Evolutionary conservation across 1,140 invertebrate genomes (phyloP), one percentile per base, ranked within the genome.

Genomic region (Anastatus disparis): DNA sequence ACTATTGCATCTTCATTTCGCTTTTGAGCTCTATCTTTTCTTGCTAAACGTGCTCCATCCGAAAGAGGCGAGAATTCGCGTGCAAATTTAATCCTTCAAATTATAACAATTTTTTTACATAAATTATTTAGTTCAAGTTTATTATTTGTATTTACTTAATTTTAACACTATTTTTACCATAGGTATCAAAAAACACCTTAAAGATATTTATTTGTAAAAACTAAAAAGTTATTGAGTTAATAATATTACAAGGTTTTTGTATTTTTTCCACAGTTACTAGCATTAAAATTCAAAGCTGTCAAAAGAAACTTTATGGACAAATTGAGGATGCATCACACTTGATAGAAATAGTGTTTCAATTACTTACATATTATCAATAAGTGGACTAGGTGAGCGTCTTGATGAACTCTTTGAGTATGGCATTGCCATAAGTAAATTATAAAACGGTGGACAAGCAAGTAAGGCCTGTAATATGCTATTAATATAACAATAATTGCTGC

Each of bases 401-500:
- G 89, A 82, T 2, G 87, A 85, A 69, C 82, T 79, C 76, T 86
- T 82, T 63, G 90, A 88, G 77, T 89, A 87, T 8, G 90, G 89
- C 74, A 94, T 83, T 46, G 91, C 89, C 75, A 90, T 92, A 73
- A 98, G 85, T 77, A 97, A 87, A 86, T 97, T 96, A 81, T 95
- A 97, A 86, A 98, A 95, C 0, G 96, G 95, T 17, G 96, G 94
- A 84, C 96, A 98, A 26, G 94, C 95, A 0, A 98, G 86, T 56
- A 98, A 85, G 0, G 96, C 95, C 87, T 96, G 94, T 38, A 96
- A 85, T 67, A 94, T 94, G 29, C 96, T 95, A 86, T 98, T 98
- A 27, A 97, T 95, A 79, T 97, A 98, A 85, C 96, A 98, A 86
- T 95, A 97, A 87, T 97, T 98, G 55, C 93, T 95, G 59, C 92